Evolutionary conservation across 1,140 invertebrate species (phyloP), one percentile per base, ranked within the genome.

Genomic region (Berghia stephanieae): DNA sequence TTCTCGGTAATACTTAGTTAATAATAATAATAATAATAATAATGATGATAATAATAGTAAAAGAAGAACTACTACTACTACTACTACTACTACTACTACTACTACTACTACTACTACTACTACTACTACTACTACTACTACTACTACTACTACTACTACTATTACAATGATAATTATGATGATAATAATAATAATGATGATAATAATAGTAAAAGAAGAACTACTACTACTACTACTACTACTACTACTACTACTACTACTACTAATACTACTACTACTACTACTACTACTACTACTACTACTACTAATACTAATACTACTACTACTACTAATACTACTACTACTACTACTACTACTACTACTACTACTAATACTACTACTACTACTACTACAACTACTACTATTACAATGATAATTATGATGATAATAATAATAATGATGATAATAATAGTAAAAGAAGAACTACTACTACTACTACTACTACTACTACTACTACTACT

Each of bases 51-150:
- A 21, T 70, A 70, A 21, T 70, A 70, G 31, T 70, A 70, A 21
- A 42, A 70, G 75, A 78, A 66, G 75, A 78, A 66, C 78, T 79
- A 79, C 78, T 79, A 79, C 78, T 79, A 79, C 78, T 79, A 79
- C 75, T 79, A 79, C 78, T 79, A 79, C 78, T 79, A 79, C 75
- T 79, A 79, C 78, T 79, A 78, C 78, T 79, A 78, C 78, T 78
- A 78, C 77, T 78, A 78, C 77, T 78, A 78, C 77, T 78, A 78
- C 77, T 78, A 78, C 77, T 78, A 78, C 77, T 78, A 78, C 77
- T 78, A 78, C 77, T 78, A 78, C 77, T 78, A 78, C 77, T 78
- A 78, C 77, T 78, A 78, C 77, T 78, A 78, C 77, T 78, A 60
- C 77, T 78, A 52, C 46, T 52, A 52, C 46, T 52, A 52, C 46